Evolutionary conservation across 2,113 vertebrate genomes (phyloP).

Genomic region (Eonycteris spelaea): DNA sequence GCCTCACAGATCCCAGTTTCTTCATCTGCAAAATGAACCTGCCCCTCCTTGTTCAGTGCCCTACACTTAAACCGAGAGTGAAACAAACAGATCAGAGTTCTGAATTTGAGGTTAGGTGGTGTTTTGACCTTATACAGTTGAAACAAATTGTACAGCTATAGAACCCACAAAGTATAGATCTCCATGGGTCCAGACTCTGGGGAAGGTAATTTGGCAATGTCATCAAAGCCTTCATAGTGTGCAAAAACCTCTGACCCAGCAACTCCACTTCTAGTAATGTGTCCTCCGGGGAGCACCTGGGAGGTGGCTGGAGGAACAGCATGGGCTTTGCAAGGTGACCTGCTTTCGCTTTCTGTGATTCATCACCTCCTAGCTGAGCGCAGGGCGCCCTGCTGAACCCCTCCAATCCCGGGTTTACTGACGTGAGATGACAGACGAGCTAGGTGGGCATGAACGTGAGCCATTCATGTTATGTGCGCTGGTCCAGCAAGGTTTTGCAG

Average conservation of each 20-base stretch:
- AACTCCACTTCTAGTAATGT: not conserved
- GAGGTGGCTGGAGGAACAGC: not conserved
- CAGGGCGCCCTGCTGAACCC: not conserved
- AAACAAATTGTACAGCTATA: not conserved
- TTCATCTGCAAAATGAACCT: not conserved
- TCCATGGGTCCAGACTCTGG: not conserved
- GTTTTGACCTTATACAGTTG: not conserved
- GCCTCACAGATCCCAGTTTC: not conserved
- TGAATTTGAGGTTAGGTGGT: no score
- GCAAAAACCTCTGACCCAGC: not conserved
- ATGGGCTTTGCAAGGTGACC: not conserved
- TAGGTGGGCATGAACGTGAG: fast-evolving
- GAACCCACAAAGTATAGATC: fast-evolving
- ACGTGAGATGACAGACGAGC: no score
- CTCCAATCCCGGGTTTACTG: not conserved
- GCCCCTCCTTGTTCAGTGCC: not conserved
- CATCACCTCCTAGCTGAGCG: not conserved
- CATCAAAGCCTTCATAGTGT: fast-evolving
- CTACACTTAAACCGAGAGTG: not conserved
- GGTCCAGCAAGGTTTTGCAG: not conserved
- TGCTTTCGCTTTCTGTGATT: fast-evolving
- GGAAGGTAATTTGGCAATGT: no score
- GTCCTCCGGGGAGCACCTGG: not conserved
- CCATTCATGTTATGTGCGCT: fast-evolving
- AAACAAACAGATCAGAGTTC: no score